Evolutionary conservation across 37 sponge, comb jelly and placozoan genomes (phyloP).

Genomic region (Dysidea cf. avara): DNA sequence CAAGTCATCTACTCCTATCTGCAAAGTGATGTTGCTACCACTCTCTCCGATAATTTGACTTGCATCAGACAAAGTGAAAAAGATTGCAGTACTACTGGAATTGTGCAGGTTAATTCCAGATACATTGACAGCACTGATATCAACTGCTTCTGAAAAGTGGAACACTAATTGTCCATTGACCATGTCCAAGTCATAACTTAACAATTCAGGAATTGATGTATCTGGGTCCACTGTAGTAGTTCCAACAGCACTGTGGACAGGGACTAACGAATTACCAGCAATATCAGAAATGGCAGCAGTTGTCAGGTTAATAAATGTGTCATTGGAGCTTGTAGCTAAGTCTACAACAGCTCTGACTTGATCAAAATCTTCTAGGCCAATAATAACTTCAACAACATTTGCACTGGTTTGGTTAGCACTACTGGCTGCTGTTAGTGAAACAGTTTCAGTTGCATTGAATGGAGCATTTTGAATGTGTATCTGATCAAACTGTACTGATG

Average conservation of each 20-base stretch:
- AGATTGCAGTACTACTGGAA: slow-evolving; percentile 9
- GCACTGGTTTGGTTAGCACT: neutral
- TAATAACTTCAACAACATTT: slow-evolving; percentile 17
- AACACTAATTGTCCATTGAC: slow-evolving; percentile 41
- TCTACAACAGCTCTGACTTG: slow-evolving; percentile 21
- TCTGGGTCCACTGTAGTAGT: slow-evolving; percentile 41
- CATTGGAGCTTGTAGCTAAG: slow-evolving; percentile 24
- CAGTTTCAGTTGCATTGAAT: slow-evolving; percentile 25
- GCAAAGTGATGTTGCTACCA: slow-evolving; percentile 45
- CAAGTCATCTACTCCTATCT: slow-evolving; percentile 59
- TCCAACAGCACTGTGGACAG: slow-evolving; percentile 30
- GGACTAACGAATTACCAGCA: slow-evolving; percentile 58
- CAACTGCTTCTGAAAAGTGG: slow-evolving; percentile 75
- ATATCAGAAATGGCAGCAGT: slow-evolving; percentile 53
- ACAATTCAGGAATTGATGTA: slow-evolving; percentile 32
- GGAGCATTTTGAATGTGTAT: slow-evolving; percentile 51
- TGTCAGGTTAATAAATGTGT: slow-evolving; percentile 55
- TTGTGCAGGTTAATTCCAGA: slow-evolving; percentile 56
- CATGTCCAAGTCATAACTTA: slow-evolving; percentile 54
- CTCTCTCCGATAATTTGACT: slow-evolving; percentile 35
- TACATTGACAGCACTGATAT: slow-evolving; percentile 38
- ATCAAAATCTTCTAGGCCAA: slow-evolving; percentile 62
- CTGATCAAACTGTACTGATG: slow-evolving; percentile 23
- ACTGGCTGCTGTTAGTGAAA: slow-evolving; percentile 24
- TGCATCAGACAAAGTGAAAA: slow-evolving; percentile 28